These are phyloP conservation scores for Columba livia DNA, from an alignment of 2,113 vertebrate species.

Conservation along the genomic window DNA sequence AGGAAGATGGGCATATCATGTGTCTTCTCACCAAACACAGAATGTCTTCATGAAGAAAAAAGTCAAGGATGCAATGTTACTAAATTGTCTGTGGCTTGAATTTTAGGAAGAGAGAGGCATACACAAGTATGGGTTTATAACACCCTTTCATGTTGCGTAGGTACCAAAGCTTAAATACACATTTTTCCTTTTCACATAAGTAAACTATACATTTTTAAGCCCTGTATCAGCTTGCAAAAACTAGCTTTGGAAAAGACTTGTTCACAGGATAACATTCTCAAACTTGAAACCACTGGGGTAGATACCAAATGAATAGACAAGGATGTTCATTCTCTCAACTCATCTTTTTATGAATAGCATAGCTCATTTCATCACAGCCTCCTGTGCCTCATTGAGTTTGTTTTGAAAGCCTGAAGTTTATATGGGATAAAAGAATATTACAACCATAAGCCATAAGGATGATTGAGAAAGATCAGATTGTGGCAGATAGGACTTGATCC, in stretches of 20 bases:
- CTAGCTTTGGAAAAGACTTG: neutral
- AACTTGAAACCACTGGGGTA: neutral
- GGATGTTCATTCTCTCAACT: neutral
- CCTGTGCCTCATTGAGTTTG: neutral
- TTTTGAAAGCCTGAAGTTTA: conserved; percentile 11
- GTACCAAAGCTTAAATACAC: neutral
- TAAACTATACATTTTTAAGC: neutral
- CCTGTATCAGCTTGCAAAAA: neutral
- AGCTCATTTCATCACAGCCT: neutral
- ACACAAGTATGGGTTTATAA: neutral
- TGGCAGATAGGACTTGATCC: neutral
- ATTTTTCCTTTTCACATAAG: neutral
- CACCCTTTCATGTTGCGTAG: neutral
- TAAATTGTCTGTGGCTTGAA: neutral
- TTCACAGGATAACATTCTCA: neutral
- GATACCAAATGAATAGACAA: neutral
- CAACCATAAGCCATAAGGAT: neutral
- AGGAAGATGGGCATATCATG: neutral
- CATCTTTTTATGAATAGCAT: neutral
- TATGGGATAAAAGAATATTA: neutral
- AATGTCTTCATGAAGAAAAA: neutral
- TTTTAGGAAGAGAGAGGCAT: neutral
- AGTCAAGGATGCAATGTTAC: neutral
- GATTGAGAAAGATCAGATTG: conserved; percentile 1
- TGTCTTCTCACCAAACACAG: neutral